Percentiles rank a stretch among this genome's conserved stretches.
Conservation (phyloP, 2,888 invertebrate genomes). For the Chelonus formosanus region DNA sequence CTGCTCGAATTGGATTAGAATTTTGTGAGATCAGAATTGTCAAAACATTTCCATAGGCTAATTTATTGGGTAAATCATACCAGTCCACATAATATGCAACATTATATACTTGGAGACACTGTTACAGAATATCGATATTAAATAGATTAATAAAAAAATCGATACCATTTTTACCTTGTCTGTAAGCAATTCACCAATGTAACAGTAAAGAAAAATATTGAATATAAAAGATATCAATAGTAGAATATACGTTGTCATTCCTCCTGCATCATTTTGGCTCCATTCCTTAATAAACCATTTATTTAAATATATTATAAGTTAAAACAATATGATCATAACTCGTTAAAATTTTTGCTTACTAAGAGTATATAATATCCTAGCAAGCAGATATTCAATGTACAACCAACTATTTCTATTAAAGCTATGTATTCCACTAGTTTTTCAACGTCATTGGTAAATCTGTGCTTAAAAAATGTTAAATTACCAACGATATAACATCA, state of each 20-base stretch:
- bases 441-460: constrained; percentile 36
- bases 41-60: constrained; percentile 40
- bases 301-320: background rate
- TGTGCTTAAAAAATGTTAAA: constrained; percentile 7
- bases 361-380: constrained; percentile 40
- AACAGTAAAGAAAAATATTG: constrained; percentile 41
- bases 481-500: no score
- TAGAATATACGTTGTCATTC: constrained; percentile 30
- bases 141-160: background rate
- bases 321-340: no score
- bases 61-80: constrained; percentile 44
- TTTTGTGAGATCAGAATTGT: constrained; percentile 44
- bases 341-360: constrained; percentile 20
- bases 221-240: constrained; percentile 35
- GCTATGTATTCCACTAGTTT: constrained; percentile 30
- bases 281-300: constrained; percentile 26
- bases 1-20: constrained; percentile 47
- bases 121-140: background rate
- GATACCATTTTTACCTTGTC: constrained; percentile 30
- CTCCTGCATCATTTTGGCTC: background rate
- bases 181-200: constrained; percentile 39
- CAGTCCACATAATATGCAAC: constrained; percentile 47
- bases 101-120: constrained; percentile 48
- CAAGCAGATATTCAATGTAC: constrained; percentile 43
- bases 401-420: constrained; percentile 36